Evolutionary conservation across 2,113 vertebrate species (phyloP), one percentile per base, ranked within the genome.

Genomic region (Petrocephalus microphthalmus): DNA sequence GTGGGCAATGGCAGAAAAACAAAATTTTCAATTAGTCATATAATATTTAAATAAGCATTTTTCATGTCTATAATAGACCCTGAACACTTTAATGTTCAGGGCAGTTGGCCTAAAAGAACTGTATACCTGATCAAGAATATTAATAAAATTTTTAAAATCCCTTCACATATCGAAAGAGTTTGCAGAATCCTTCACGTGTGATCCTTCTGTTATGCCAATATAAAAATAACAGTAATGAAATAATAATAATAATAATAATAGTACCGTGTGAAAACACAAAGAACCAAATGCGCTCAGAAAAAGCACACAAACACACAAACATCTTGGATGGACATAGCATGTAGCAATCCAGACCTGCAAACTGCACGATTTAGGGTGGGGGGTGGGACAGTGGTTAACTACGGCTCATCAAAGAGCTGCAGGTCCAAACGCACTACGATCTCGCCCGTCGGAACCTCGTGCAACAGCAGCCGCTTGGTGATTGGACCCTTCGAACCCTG

Each of bases 401-500:
- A 99, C 0, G 97, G 96, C 89, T 99, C 98, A 82, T 99, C 98
- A 0, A 99, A 99, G 85, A 99, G 87, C 92, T 99, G 98, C 89
- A 99, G 96, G 94, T 99, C 98, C 89, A 99, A 93, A 71, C 98
- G 96, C 91, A 99, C 97, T 20, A 99, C 97, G 6, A 99, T 99
- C 94, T 99, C 98, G 37, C 98, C 98, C 0, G 98, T 99, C 25
- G 98, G 98, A 78, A 99, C 98, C 91, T 99, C 98, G 0, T 99
- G 98, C 83, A 99, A 95, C 20, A 99, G 97, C 89, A 99, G 95
- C 94, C 98, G 96, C 93, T 99, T 99, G 0, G 98, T 99, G 56
- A 99, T 98, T 6, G 98, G 98, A 74, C 98, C 98, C 92, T 99
- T 99, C 45, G 98, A 98, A 29, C 98, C 98, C 94, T 99, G 98